Evolutionary conservation across 53 echinoderm and acorn worm species (phyloP).

Genomic region (Luidia sarsii): DNA sequence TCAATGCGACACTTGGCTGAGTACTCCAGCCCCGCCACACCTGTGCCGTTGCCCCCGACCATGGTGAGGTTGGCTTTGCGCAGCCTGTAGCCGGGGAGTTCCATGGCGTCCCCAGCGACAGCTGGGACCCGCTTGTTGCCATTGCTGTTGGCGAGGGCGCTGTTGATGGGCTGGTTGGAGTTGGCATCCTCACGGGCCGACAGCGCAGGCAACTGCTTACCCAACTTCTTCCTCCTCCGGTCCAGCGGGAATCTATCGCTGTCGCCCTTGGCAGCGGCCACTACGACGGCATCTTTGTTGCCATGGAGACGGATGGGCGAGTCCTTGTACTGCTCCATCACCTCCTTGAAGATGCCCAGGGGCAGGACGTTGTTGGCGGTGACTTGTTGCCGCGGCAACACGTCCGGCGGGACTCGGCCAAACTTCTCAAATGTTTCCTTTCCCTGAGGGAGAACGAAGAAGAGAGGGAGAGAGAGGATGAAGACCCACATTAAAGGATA

Average conservation of each 20-base stretch:
- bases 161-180: conserved; percentile 34
- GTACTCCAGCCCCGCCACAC: conserved; percentile 53
- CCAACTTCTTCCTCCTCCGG: neutral
- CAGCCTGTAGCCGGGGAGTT: neutral
- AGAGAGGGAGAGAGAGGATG: too few species aligned
- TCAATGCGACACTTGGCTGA: conserved; percentile 72
- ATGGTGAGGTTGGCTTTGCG: conserved; percentile 7
- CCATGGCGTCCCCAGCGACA: neutral
- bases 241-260: conserved; percentile 20
- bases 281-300: neutral
- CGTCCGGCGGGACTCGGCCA: neutral
- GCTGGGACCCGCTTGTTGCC: neutral
- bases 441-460: neutral
- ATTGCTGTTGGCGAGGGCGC: conserved; percentile 21
- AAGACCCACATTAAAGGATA: too few species aligned
- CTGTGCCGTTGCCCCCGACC: neutral
- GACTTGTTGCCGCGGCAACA: neutral
- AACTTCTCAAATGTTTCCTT: neutral
- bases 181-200: conserved; percentile 28
- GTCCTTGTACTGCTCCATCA: conserved; percentile 21
- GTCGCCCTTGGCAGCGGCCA: too few species aligned
- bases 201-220: neutral
- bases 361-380: neutral
- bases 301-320: conserved; percentile 3
- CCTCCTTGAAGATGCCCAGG: conserved; percentile 43